Evolutionary conservation across 1,140 invertebrate species (phyloP).

Genomic region (Leptoteleia sp.): DNA sequence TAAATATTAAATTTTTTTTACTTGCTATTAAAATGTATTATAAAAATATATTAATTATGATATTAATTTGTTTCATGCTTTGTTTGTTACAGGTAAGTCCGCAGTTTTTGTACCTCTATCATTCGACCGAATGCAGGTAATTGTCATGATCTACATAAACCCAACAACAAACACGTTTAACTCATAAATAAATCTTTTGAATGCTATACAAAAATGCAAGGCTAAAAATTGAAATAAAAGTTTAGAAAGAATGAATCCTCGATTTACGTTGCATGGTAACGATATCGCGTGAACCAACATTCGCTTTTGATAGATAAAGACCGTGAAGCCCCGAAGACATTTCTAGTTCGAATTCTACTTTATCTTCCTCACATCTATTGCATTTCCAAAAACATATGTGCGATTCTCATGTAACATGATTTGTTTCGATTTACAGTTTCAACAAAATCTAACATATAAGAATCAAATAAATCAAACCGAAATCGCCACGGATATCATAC

Average conservation of each 20-base stretch:
- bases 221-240: no score
- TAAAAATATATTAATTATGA: no score
- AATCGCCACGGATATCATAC: background rate
- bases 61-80: no score
- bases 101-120: background rate
- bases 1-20: no score
- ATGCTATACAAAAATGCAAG: no score
- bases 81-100: constrained; percentile 46
- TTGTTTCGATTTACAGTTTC: constrained; percentile 35
- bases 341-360: constrained; percentile 35
- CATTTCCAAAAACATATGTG: constrained; percentile 31
- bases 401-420: constrained; percentile 25
- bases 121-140: no score
- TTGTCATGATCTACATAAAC: constrained; percentile 4
- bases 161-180: no score
- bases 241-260: background rate
- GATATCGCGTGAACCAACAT: constrained; percentile 56
- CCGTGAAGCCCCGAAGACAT: constrained; percentile 29
- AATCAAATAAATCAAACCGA: constrained; percentile 3
- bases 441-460: constrained; percentile 16
- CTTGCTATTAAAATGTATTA: no score
- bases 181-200: no score
- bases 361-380: constrained; percentile 27
- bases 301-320: constrained; percentile 58
- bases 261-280: constrained; percentile 26